Evolutionary conservation across 2,113 vertebrate genomes (phyloP).

Genomic region (Microtus oregoni): DNA sequence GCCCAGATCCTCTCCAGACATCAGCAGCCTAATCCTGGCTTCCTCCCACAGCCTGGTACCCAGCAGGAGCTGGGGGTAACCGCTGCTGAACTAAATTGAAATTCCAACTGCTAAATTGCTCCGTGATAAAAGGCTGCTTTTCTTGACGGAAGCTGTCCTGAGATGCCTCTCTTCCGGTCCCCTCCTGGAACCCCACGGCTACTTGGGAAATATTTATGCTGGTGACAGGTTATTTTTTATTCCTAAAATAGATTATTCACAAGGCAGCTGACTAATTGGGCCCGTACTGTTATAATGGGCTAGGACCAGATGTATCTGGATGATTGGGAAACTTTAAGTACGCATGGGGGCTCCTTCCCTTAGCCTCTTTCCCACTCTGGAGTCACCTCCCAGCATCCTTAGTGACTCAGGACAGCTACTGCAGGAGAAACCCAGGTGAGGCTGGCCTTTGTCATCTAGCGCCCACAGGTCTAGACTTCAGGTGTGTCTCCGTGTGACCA

Average conservation of each 20-base stretch:
- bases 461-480: neutral
- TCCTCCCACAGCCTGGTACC: neutral
- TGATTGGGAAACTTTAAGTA: conserved; percentile 48
- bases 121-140: neutral
- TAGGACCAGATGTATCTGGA: conserved; percentile 71
- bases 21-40: neutral
- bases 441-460: neutral
- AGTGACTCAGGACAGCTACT: neutral
- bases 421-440: neutral
- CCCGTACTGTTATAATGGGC: conserved; percentile 69
- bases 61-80: conserved; percentile 35
- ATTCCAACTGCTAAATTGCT: neutral
- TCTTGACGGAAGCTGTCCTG: neutral
- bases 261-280: conserved; percentile 72
- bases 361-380: neutral
- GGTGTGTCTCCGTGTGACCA: neutral
- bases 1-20: neutral
- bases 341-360: neutral
- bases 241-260: conserved; percentile 67
- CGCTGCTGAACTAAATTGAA: conserved; percentile 53
- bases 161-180: neutral
- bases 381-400: neutral
- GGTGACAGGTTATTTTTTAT: conserved; percentile 7
- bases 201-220: conserved; percentile 53
- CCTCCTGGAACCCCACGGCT: neutral